Evolutionary conservation across 2,797 vertebrate genomes (phyloP).

Genomic region (Hemitrygon akajei): DNA sequence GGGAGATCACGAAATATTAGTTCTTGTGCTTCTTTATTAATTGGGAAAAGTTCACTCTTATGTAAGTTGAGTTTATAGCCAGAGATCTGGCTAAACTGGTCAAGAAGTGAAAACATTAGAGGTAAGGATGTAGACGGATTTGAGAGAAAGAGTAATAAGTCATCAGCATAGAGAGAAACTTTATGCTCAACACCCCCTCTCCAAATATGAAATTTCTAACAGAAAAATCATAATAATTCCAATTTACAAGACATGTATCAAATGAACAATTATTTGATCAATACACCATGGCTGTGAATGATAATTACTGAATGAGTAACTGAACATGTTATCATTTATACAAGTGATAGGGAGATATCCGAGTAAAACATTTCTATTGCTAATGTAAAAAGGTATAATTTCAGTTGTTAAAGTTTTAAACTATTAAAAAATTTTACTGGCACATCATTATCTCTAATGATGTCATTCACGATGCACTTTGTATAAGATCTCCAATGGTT

Average conservation of each 20-base stretch:
- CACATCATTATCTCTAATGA: not conserved
- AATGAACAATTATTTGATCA: not conserved
- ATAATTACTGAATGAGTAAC: not conserved
- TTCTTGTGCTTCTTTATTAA: no score
- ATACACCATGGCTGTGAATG: not conserved
- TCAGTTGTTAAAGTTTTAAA: not conserved
- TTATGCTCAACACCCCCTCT: no score
- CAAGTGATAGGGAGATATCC: not conserved
- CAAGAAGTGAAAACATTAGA: no score
- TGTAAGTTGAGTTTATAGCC: no score
- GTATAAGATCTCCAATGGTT: not conserved
- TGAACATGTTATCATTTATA: not conserved
- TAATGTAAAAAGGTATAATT: not conserved
- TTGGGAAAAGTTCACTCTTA: no score
- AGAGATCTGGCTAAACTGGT: no score
- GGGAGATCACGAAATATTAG: no score
- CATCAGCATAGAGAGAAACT: no score
- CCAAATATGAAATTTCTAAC: not conserved
- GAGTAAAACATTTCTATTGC: not conserved
- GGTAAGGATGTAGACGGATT: no score
- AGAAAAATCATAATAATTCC: not conserved
- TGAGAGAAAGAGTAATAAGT: no score
- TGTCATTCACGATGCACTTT: not conserved
- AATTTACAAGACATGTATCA: not conserved
- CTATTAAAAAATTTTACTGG: not conserved